Conservation (phyloP, 2,888 invertebrate species). For the Agrochola circellaris region DNA sequence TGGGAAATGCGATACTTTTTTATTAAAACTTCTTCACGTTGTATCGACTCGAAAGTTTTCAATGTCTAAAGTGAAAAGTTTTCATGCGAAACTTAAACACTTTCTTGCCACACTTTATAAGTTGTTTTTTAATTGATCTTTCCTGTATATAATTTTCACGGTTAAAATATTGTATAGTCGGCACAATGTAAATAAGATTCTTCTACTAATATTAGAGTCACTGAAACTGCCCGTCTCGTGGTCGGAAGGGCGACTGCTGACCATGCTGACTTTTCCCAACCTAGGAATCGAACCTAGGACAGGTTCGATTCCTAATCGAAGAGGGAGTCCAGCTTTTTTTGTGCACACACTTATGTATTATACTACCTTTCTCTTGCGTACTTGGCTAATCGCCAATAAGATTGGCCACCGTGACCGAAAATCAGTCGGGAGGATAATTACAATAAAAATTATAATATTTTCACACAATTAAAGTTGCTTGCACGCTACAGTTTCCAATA, state of each 20-base stretch:
- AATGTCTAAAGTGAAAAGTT: slow-evolving; percentile 21
- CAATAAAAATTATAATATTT: background rate
- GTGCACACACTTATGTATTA: background rate
- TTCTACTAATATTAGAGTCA: background rate
- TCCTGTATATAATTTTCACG: background rate
- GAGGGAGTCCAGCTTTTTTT: too few species aligned
- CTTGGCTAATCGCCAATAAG: background rate
- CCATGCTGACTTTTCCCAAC: too few species aligned
- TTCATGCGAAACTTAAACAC: background rate
- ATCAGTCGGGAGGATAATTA: background rate
- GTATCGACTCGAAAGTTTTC: slow-evolving; percentile 4
- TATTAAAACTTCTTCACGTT: slow-evolving; percentile 7
- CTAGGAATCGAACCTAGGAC: too few species aligned
- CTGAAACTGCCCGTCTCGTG: background rate
- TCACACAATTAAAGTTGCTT: background rate
- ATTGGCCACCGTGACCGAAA: background rate
- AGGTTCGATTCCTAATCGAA: too few species aligned
- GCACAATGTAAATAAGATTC: background rate
- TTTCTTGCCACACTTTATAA: background rate
- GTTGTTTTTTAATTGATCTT: background rate
- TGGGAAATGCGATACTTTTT: slow-evolving; percentile 1
- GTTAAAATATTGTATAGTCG: background rate
- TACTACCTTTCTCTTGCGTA: background rate
- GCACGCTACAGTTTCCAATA: too few species aligned
- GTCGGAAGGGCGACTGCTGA: background rate